phyloP scores from a whole-genome alignment of 1,140 invertebrate genomes.

The Brachystomella parvula region DNA sequence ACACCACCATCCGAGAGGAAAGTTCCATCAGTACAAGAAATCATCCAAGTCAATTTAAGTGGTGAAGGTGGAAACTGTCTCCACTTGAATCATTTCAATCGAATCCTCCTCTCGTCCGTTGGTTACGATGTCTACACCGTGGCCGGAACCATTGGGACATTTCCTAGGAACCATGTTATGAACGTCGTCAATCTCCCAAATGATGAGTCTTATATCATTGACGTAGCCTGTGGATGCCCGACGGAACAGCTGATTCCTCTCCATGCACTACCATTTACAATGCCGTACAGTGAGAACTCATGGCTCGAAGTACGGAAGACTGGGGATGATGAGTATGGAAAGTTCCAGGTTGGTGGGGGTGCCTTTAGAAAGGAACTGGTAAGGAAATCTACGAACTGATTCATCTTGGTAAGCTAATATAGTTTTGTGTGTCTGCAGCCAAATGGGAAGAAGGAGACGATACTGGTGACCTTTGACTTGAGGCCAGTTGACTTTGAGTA shows the following conservation, averaged over 20 bases:
- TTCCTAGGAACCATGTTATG: background rate
- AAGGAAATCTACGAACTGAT: background rate
- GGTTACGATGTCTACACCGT: background rate
- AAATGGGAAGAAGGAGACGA: background rate
- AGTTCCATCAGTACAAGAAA: background rate
- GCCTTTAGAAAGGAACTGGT: background rate
- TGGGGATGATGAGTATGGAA: background rate
- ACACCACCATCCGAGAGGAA: background rate
- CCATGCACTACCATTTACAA: background rate
- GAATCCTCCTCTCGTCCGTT: background rate
- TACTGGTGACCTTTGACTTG: background rate
- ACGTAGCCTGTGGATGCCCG: constrained; percentile 5
- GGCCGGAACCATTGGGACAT: background rate
- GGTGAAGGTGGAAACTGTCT: constrained; percentile 8
- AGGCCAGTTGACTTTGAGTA: background rate
- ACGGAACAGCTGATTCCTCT: background rate
- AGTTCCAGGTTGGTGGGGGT: background rate
- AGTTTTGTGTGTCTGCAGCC: background rate
- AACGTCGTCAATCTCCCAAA: background rate
- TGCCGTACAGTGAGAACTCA: background rate
- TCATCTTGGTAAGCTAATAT: background rate
- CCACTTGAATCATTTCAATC: background rate
- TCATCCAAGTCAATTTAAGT: background rate
- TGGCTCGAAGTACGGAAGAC: background rate
- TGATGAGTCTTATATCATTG: background rate